Evolutionary conservation across 2,113 vertebrate genomes (phyloP).

Genomic region (Lophotis ruficrista): DNA sequence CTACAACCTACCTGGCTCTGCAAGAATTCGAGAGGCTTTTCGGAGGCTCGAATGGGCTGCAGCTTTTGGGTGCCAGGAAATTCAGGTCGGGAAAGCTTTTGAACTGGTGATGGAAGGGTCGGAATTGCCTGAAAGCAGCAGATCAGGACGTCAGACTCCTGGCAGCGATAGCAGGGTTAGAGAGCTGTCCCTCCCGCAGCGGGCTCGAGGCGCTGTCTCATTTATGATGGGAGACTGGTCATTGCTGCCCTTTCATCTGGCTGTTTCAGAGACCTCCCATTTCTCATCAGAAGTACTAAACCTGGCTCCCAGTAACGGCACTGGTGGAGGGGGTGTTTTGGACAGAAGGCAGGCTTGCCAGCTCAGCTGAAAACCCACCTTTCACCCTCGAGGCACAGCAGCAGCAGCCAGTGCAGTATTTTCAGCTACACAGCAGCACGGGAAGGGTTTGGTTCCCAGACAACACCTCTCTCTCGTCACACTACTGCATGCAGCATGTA

Average conservation of each 20-base stretch:
- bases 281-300: background rate
- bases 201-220: background rate
- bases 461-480: background rate
- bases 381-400: background rate
- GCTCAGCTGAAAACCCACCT: background rate
- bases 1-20: conserved; percentile 61
- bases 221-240: background rate
- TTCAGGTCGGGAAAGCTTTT: conserved; percentile 81
- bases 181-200: background rate
- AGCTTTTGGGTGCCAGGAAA: conserved; percentile 73
- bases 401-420: background rate
- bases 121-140: conserved; percentile 79
- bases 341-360: background rate
- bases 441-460: background rate
- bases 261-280: background rate
- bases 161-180: background rate
- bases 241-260: background rate
- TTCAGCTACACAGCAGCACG: background rate
- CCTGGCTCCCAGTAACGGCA: background rate
- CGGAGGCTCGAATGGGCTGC: conserved; percentile 82
- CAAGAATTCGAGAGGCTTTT: background rate
- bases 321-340: background rate
- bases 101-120: conserved; percentile 83
- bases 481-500: background rate
- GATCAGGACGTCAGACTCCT: background rate